Conservation (phyloP, 1,140 invertebrate genomes). For the Drosophila insularis region DNA sequence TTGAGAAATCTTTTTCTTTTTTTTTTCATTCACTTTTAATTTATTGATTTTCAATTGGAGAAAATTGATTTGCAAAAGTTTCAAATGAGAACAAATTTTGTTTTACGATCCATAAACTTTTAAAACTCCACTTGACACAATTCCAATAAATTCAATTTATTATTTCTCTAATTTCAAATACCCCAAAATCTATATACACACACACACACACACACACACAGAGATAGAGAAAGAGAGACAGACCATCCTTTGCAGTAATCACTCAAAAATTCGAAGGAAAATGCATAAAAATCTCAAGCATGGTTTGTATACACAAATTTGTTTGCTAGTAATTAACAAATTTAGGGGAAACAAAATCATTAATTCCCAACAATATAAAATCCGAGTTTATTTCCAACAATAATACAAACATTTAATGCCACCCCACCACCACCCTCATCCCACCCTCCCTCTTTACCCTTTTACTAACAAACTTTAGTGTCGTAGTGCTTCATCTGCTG, state of each 20-base stretch:
- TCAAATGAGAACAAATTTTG: too few relatives aligned
- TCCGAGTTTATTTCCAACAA: conserved; percentile 80
- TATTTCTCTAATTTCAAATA: conserved; percentile 3
- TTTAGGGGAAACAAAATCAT: conserved; percentile 80
- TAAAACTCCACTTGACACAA: conserved; percentile 14
- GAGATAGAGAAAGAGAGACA: neutral
- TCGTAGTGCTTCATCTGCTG: conserved; percentile 42
- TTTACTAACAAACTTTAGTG: conserved; percentile 24
- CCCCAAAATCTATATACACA: neutral
- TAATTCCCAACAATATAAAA: conserved; percentile 78
- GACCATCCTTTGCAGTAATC: conserved; percentile 44
- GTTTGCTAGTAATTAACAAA: conserved; percentile 79
- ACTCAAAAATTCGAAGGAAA: conserved; percentile 77
- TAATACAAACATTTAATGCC: conserved; percentile 72
- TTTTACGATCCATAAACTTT: neutral
- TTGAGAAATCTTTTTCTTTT: too few relatives aligned
- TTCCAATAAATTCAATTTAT: conserved; percentile 2
- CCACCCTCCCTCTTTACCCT: neutral
- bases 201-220: neutral
- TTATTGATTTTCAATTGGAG: too few relatives aligned
- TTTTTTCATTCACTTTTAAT: too few relatives aligned
- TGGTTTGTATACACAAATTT: conserved; percentile 78
- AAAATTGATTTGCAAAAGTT: too few relatives aligned
- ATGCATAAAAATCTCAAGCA: conserved; percentile 73
- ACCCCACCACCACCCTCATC: conserved; percentile 14